A percentile compares a stretch with the other conserved stretches of the same genome.
Evolutionary conservation across 2,797 vertebrate genomes (phyloP).

Genomic region (Epinephelus coioides): DNA sequence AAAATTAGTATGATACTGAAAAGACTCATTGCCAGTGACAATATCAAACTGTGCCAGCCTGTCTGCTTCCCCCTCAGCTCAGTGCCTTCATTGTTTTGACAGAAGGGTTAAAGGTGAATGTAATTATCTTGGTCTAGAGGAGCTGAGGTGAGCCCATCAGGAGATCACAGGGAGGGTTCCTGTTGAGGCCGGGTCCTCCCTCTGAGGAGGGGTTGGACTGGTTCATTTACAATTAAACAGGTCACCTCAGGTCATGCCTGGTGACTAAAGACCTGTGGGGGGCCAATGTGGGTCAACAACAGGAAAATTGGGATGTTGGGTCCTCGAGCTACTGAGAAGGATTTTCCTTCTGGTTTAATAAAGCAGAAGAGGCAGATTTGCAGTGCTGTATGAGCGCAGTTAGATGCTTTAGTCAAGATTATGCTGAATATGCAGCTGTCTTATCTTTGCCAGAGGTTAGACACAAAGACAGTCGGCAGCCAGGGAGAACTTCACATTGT

Average conservation of each 20-base stretch:
- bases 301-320: conserved; percentile 61
- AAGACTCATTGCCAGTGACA: conserved; percentile 32
- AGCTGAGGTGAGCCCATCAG: conserved; percentile 69
- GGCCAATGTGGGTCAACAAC: conserved; percentile 69
- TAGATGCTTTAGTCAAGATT: conserved; percentile 20
- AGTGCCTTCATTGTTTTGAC: conserved; percentile 64
- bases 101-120: conserved; percentile 68
- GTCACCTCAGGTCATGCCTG: conserved; percentile 73
- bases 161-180: conserved; percentile 63
- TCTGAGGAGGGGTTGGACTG: conserved; percentile 45
- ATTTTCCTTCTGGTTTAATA: conserved; percentile 43
- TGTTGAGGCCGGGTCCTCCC: conserved; percentile 43
- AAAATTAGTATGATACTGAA: background rate
- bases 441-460: conserved; percentile 37
- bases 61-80: conserved; percentile 40
- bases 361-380: conserved; percentile 42
- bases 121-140: conserved; percentile 67
- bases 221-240: conserved; percentile 69
- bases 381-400: conserved; percentile 2
- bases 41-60: conserved; percentile 44
- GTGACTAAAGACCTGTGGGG: conserved; percentile 60
- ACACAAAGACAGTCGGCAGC: conserved; percentile 51
- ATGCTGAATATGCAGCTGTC: conserved; percentile 50
- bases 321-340: conserved; percentile 31
- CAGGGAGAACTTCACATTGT: conserved; percentile 9